phyloP scores from a whole-genome alignment of 2,113 vertebrate species.

The Myrmecophaga tridactyla region DNA sequence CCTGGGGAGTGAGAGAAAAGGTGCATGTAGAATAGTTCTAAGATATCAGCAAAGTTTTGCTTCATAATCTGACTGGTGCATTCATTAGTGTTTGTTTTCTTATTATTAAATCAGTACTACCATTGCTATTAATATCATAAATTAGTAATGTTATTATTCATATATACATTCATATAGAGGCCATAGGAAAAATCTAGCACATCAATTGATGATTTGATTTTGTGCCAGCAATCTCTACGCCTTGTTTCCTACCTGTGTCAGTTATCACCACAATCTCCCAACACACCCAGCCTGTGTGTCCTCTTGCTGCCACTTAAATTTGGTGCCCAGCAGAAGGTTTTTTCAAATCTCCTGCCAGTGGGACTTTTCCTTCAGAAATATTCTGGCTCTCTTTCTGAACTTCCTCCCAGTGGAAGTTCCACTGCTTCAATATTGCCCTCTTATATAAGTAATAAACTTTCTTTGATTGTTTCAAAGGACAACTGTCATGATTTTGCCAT shows the following conservation, averaged over 20 bases:
- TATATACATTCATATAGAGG: not conserved
- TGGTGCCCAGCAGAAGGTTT: not conserved
- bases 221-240: not conserved
- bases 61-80: not conserved
- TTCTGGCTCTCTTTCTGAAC: not conserved
- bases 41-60: not conserved
- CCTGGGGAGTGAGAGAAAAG: not conserved
- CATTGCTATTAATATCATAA: not conserved
- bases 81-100: not conserved
- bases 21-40: not conserved
- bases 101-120: not conserved
- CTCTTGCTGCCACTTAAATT: not conserved
- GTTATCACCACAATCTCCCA: not conserved
- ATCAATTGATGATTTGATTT: not conserved
- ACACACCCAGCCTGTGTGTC: not conserved
- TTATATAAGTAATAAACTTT: not conserved
- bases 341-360: not conserved
- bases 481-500: not conserved
- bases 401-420: not conserved
- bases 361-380: not conserved
- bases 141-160: not conserved
- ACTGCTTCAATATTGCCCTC: rapidly evolving
- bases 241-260: not conserved
- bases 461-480: not conserved
- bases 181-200: not conserved